Conservation (phyloP, 2,888 invertebrate species). For the Nephrotoma guestfalica region DNA sequence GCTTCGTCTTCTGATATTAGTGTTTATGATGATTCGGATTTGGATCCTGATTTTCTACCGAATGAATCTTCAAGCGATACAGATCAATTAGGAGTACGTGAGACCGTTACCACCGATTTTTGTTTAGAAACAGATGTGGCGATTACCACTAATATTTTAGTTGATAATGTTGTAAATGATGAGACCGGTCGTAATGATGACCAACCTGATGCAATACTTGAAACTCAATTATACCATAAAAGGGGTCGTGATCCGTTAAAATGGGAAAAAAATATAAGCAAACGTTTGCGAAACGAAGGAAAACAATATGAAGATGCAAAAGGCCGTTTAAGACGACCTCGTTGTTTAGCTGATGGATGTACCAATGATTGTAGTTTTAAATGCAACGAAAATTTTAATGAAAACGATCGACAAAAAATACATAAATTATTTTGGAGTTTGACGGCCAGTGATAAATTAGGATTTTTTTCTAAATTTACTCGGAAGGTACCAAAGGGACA, state of each 20-base stretch:
- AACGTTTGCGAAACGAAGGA: too few relatives aligned
- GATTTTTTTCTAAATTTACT: slow-evolving; percentile 3
- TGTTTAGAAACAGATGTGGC: not conserved
- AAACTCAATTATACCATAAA: not conserved
- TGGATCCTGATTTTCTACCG: too few relatives aligned
- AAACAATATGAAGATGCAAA: not conserved
- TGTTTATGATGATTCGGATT: too few relatives aligned
- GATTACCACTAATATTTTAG: not conserved
- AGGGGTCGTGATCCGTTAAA: not conserved
- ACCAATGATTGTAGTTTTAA: not conserved
- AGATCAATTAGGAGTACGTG: too few relatives aligned
- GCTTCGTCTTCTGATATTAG: too few relatives aligned
- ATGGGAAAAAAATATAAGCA: too few relatives aligned
- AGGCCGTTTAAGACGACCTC: not conserved
- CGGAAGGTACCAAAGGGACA: not conserved
- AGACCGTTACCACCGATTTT: too few relatives aligned
- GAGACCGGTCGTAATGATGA: not conserved
- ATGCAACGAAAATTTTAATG: slow-evolving; percentile 4
- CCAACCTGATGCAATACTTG: not conserved
- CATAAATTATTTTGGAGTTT: slow-evolving; percentile 3
- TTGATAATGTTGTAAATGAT: not conserved
- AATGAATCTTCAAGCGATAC: too few relatives aligned
- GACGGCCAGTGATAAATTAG: slow-evolving; percentile 3
- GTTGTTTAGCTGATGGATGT: not conserved
- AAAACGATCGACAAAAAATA: not conserved